phyloP scores from a whole-genome alignment of 1,140 invertebrate genomes.

The Cepaea nemoralis region DNA sequence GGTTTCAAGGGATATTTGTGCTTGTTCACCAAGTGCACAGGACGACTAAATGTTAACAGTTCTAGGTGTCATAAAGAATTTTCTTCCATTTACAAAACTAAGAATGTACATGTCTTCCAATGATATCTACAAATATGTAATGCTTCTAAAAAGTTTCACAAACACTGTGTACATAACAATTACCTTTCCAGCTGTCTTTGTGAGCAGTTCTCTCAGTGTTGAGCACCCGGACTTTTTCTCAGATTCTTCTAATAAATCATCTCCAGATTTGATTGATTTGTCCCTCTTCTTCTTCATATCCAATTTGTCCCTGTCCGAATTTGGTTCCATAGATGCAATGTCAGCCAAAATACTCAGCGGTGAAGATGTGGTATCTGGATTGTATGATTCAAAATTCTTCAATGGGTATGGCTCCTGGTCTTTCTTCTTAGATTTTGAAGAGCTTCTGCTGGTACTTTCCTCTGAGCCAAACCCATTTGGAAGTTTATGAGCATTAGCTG shows the following conservation, averaged over 20 bases:
- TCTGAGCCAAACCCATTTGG: conserved; percentile 73
- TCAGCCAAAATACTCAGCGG: conserved; percentile 81
- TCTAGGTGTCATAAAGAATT: no score
- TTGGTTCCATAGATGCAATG: conserved; percentile 76
- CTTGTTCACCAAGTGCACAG: no score
- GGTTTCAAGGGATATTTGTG: no score
- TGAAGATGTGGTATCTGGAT: conserved; percentile 61
- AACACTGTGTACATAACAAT: no score
- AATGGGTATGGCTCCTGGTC: conserved; percentile 26
- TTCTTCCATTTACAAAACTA: no score
- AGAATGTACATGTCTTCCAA: no score
- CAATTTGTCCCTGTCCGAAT: conserved; percentile 70
- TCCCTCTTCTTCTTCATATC: conserved; percentile 54
- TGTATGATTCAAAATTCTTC: conserved; percentile 50
- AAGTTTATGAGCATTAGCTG: conserved; percentile 55
- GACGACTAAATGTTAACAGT: no score
- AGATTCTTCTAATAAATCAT: conserved; percentile 42
- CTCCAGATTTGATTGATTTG: conserved; percentile 24
- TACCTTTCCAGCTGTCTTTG: conserved; percentile 77
- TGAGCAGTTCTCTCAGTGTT: conserved; percentile 85
- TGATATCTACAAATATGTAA: no score
- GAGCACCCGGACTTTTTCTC: conserved; percentile 83
- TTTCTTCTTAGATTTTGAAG: conserved; percentile 44
- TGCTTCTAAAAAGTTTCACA: no score
- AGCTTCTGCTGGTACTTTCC: conserved; percentile 49